Evolutionary conservation across 2,113 vertebrate genomes (phyloP).

Genomic region (Gopherus flavomarginatus): DNA sequence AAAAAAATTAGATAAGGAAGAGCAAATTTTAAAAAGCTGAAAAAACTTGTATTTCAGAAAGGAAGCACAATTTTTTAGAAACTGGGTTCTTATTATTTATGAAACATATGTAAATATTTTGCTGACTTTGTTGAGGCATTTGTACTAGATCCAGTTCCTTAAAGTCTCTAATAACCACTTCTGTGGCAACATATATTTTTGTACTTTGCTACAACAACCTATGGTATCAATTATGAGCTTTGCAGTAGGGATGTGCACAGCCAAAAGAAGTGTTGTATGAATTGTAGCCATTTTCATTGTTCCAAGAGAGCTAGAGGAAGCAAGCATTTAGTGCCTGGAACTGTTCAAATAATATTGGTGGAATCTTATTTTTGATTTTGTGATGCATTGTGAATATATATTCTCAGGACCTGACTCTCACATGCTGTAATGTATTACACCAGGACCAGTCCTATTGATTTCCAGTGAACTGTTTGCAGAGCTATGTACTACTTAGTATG

Average conservation of each 20-base stretch:
- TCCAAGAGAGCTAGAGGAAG: background rate
- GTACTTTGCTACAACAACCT: background rate
- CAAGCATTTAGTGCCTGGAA: background rate
- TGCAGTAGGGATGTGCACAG: background rate
- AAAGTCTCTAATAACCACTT: background rate
- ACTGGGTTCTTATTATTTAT: background rate
- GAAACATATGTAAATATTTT: constrained; percentile 32
- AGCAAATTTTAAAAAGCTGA: constrained; percentile 6
- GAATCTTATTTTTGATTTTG: background rate
- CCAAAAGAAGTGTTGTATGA: background rate
- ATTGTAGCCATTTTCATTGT: background rate
- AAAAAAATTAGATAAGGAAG: constrained; percentile 39
- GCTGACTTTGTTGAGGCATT: background rate
- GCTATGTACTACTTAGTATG: background rate
- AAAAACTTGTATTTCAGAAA: constrained; percentile 14
- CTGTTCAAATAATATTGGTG: background rate
- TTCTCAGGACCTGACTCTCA: background rate
- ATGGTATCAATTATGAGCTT: constrained; percentile 1
- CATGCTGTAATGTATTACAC: background rate
- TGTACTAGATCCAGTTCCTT: background rate
- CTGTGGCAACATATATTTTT: constrained; percentile 4
- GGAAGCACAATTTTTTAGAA: background rate
- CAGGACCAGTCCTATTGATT: background rate
- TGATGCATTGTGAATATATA: accelerated
- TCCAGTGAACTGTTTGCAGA: background rate